Conservation (phyloP, 2,888 invertebrate genomes). For the Chironomus tentans region DNA sequence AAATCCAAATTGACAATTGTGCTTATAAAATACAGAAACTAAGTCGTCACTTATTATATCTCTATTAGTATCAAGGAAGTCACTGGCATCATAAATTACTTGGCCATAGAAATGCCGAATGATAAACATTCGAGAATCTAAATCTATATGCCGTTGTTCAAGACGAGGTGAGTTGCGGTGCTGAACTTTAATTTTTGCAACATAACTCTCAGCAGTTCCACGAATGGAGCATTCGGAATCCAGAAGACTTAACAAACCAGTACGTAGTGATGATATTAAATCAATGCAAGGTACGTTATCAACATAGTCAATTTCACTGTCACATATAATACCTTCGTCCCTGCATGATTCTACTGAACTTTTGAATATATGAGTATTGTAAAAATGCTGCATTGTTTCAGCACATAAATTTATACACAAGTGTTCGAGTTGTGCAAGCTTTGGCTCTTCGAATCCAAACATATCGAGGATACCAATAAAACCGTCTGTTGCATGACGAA, state of each 20-base stretch:
- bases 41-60: constrained; percentile 88
- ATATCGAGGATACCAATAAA: constrained; percentile 93
- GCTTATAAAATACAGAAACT: constrained; percentile 85
- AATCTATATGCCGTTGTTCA: constrained; percentile 57
- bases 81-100: constrained; percentile 80
- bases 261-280: constrained; percentile 84
- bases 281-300: constrained; percentile 93
- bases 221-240: constrained; percentile 85
- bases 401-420: constrained; percentile 82
- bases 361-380: constrained; percentile 94
- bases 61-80: constrained; percentile 84
- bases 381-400: constrained; percentile 96
- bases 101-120: constrained; percentile 85
- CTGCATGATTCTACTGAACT: constrained; percentile 87
- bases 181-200: constrained; percentile 69
- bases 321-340: constrained; percentile 84
- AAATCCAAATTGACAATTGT: constrained; percentile 92
- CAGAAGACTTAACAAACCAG: constrained; percentile 81
- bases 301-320: constrained; percentile 85
- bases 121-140: constrained; percentile 73
- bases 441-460: constrained; percentile 93
- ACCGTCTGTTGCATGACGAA: constrained; percentile 86
- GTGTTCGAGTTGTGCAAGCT: constrained; percentile 84
- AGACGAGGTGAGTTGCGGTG: constrained; percentile 75
- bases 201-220: constrained; percentile 70